Conservation (phyloP, 1,140 invertebrate species). For the Adelges cooleyi region DNA sequence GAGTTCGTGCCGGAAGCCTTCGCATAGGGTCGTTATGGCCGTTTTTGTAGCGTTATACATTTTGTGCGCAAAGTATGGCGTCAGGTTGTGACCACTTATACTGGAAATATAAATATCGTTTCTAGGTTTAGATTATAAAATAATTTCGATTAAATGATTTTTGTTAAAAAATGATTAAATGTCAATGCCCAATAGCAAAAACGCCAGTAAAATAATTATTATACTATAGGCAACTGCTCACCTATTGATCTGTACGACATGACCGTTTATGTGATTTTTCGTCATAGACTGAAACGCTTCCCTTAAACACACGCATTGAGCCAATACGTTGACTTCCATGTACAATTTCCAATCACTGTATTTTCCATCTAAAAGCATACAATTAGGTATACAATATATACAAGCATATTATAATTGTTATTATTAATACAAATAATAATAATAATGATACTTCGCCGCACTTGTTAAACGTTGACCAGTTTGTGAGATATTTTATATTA, state of each 20-base stretch:
- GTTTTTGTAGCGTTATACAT: constrained; percentile 50
- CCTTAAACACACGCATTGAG: constrained; percentile 42
- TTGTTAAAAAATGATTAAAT: no score
- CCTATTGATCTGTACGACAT: constrained; percentile 41
- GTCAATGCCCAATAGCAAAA: no score
- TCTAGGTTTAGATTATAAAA: neutral
- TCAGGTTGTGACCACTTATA: constrained; percentile 35
- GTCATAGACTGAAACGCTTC: constrained; percentile 45
- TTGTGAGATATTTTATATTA: no score
- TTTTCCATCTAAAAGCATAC: no score
- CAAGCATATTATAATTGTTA: no score
- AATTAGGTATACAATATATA: no score
- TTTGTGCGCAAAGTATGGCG: constrained; percentile 35
- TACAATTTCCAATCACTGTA: constrained; percentile 34
- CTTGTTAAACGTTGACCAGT: no score
- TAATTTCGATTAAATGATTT: no score
- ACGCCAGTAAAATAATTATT: no score
- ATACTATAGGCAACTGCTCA: no score
- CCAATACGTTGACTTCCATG: constrained; percentile 47
- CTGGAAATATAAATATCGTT: constrained; percentile 32
- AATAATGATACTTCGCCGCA: no score
- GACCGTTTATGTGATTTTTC: constrained; percentile 34
- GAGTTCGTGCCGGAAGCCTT: constrained; percentile 48
- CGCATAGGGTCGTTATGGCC: constrained; percentile 46
- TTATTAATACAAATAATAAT: no score